Evolutionary conservation across 2,888 invertebrate species (phyloP).

Genomic region (Plebejus melissa): DNA sequence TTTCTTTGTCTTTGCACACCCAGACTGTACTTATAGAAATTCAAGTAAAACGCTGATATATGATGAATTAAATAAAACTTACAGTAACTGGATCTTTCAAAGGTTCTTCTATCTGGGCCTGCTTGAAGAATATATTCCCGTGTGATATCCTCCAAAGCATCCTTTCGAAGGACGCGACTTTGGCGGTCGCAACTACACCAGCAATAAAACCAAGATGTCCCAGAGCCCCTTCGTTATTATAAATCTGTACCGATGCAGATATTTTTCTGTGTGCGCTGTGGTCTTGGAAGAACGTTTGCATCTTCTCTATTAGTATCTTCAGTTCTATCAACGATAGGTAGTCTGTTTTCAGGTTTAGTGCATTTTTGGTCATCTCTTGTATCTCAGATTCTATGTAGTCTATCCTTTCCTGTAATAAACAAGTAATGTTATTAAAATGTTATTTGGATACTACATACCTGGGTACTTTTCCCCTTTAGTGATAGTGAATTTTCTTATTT

Average conservation of each 20-base stretch:
- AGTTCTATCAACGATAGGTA: slow-evolving; percentile 66
- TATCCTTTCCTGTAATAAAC: slow-evolving; percentile 64
- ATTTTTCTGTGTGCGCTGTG: slow-evolving; percentile 81
- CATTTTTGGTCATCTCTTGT: slow-evolving; percentile 71
- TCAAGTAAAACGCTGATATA: too few relatives aligned
- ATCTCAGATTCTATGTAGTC: slow-evolving; percentile 76
- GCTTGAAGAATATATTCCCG: slow-evolving; percentile 73
- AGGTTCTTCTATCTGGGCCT: slow-evolving; percentile 67
- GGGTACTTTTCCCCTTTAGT: too few relatives aligned
- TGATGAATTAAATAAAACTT: slow-evolving; percentile 37
- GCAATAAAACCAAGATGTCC: slow-evolving; percentile 71
- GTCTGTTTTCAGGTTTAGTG: slow-evolving; percentile 65
- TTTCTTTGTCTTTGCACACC: too few relatives aligned
- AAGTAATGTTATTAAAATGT: neutral
- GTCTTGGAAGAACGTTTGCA: slow-evolving; percentile 72
- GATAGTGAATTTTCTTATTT: too few relatives aligned
- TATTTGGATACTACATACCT: neutral
- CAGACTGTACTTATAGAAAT: too few relatives aligned
- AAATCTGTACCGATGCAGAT: slow-evolving; percentile 65
- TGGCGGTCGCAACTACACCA: slow-evolving; percentile 65
- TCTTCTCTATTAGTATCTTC: slow-evolving; percentile 67
- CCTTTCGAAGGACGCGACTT: slow-evolving; percentile 66
- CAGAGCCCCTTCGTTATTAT: slow-evolving; percentile 65
- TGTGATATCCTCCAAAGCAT: slow-evolving; percentile 76
- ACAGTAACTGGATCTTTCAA: slow-evolving; percentile 69